These are phyloP conservation scores for Drosophila putrida DNA, from an alignment of 2,888 invertebrate species.

Conservation along the genomic window DNA sequence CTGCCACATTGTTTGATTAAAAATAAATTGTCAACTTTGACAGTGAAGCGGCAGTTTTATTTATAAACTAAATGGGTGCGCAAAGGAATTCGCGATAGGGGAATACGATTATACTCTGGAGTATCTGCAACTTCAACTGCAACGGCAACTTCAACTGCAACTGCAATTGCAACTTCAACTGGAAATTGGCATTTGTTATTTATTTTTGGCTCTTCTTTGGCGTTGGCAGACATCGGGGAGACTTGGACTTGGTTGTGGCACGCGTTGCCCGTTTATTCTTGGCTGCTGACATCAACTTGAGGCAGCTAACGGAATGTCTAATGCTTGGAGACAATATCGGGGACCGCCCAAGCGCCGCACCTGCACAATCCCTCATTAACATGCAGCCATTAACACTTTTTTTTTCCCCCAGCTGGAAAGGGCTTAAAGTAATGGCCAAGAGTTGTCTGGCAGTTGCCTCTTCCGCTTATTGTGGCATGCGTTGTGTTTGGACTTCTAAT, in stretches of 20 bases:
- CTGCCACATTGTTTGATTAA: slow-evolving; percentile 71
- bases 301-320: slow-evolving; percentile 53
- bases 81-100: slow-evolving; percentile 54
- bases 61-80: slow-evolving; percentile 65
- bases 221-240: slow-evolving; percentile 71
- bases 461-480: slow-evolving; percentile 27
- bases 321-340: slow-evolving; percentile 12
- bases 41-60: slow-evolving; percentile 72
- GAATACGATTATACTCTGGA: slow-evolving; percentile 10
- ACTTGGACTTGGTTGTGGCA: slow-evolving; percentile 46
- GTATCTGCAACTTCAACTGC: slow-evolving; percentile 16
- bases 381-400: slow-evolving; percentile 57
- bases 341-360: slow-evolving; percentile 51
- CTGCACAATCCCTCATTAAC: slow-evolving; percentile 54
- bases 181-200: slow-evolving; percentile 61
- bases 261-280: slow-evolving; percentile 52
- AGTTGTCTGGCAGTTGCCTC: slow-evolving; percentile 6
- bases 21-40: slow-evolving; percentile 80
- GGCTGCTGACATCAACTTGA: slow-evolving; percentile 42
- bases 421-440: slow-evolving; percentile 1
- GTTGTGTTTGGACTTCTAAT: slow-evolving; percentile 34
- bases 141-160: slow-evolving; percentile 11
- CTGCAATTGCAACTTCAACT: slow-evolving; percentile 9
- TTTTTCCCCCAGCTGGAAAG: slow-evolving; percentile 23
- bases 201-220: slow-evolving; percentile 52